Evolutionary conservation across 1,140 invertebrate species (phyloP), one percentile per base, ranked within the genome.

Genomic region (Physella acuta): DNA sequence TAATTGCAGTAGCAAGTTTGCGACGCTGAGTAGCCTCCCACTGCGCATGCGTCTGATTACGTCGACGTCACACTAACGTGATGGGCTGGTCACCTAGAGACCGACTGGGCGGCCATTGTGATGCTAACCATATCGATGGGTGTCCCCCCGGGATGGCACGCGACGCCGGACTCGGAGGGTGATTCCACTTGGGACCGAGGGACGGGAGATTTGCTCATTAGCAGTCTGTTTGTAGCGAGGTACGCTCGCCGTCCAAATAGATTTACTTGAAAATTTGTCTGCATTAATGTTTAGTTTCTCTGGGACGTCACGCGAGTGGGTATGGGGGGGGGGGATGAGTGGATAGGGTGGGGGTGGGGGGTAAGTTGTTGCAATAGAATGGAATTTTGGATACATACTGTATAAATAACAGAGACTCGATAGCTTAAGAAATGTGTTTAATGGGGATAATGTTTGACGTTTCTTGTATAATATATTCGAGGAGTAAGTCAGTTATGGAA

Each of bases 121-220:
- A 64, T 64, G 62, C 62, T 31, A 51, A 64, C 62, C 62, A 64
- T 64, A 64, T 64, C 62, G 62, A 36, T 26, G 62, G 26, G 36
- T 33, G 56, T 1, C 5, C 36, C 20, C 62, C 2, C 26, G 62
- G 49, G 62, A 49, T 49, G 39, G 44, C 62, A 62, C 60, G 60
- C 44, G 60, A 62, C 44, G 60, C 39, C 20, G 39, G 60, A 62
- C 39, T 5, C 60, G 30, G 60, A 44, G 39, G 36, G 39, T 39
- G 44, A 34, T 26, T 28, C 44, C 60, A 33, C 34, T 49, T 44
- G 36, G 34, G 60, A 14, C 60, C 60, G n/a, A n/a, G n/a, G n/a
- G n/a, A n/a, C 28, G 44, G 62, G 62, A 64, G 62, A 64, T 64
- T 49, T 64, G 36, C 44, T 36, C 62, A 64, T 64, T 64, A 64